Conservation (phyloP, 2,797 vertebrate species). For the Momotus momota region DNA sequence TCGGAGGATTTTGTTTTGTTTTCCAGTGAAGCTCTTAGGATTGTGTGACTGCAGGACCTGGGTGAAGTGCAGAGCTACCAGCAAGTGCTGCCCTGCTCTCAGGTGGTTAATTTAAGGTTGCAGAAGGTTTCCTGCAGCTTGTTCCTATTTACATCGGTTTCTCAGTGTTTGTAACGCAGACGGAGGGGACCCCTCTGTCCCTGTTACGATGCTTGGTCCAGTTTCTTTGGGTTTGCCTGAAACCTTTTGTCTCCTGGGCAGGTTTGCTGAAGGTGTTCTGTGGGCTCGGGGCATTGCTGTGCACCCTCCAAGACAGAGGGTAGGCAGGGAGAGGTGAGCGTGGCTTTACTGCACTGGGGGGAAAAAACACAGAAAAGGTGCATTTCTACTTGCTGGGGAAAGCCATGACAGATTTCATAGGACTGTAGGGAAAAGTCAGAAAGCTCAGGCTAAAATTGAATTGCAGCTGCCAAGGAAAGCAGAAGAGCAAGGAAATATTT, state of each 20-base stretch:
- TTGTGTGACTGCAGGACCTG: slow-evolving; percentile 31
- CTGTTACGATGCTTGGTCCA: fast-evolving
- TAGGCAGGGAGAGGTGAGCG: fast-evolving
- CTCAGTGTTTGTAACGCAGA: not conserved
- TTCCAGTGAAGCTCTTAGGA: slow-evolving; percentile 26
- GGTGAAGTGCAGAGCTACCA: slow-evolving; percentile 10
- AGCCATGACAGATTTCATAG: not conserved
- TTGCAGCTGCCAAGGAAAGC: not conserved
- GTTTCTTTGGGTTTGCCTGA: not conserved
- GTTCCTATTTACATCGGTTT: not conserved
- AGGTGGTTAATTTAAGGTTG: slow-evolving; percentile 7
- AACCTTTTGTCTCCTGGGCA: not conserved
- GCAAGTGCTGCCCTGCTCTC: slow-evolving; percentile 6
- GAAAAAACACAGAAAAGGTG: not conserved
- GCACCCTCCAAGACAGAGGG: not conserved
- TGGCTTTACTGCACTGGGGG: fast-evolving
- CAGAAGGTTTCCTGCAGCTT: not conserved
- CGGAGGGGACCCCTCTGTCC: not conserved
- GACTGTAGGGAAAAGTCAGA: not conserved
- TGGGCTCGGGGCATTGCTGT: not conserved
- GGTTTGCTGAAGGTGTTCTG: not conserved
- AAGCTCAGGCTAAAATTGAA: not conserved
- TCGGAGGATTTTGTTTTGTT: slow-evolving; percentile 61
- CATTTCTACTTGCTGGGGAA: not conserved
- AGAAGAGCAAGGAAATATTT: not conserved